phyloP scores from a whole-genome alignment of 2,113 vertebrate species.

The Pangasianodon hypophthalmus region DNA sequence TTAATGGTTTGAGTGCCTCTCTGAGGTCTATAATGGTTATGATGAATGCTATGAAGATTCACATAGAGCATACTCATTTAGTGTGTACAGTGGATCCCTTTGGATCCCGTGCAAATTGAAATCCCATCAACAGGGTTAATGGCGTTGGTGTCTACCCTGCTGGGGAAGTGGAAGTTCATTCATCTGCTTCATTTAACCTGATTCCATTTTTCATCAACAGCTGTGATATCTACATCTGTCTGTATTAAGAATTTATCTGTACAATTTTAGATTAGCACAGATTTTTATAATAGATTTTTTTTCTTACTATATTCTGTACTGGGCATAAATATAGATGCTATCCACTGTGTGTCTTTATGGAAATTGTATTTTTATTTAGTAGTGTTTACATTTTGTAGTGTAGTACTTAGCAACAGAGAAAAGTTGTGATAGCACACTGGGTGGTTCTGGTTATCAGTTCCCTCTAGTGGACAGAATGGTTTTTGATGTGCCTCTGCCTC shows the following conservation, averaged over 20 bases:
- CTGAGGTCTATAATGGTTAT: neutral
- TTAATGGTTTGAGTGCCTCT: neutral
- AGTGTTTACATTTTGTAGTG: neutral
- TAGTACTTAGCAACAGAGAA: neutral
- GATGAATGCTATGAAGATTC: slow-evolving; percentile 35
- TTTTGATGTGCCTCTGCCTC: neutral
- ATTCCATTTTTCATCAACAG: slow-evolving; percentile 48
- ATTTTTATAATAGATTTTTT: neutral
- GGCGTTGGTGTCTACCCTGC: slow-evolving; percentile 8
- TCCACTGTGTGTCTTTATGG: neutral
- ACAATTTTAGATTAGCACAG: neutral
- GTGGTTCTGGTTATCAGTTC: slow-evolving; percentile 48
- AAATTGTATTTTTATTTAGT: neutral
- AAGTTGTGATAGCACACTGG: neutral
- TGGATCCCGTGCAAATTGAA: slow-evolving; percentile 34
- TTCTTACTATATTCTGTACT: neutral
- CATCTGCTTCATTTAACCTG: slow-evolving; percentile 61
- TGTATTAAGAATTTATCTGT: neutral
- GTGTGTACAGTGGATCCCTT: slow-evolving; percentile 14
- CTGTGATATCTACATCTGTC: slow-evolving; percentile 24
- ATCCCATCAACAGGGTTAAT: slow-evolving; percentile 41
- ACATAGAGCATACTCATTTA: slow-evolving; percentile 48
- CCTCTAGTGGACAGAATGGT: slow-evolving; percentile 67
- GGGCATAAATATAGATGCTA: neutral
- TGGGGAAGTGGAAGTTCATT: slow-evolving; percentile 62